A percentile compares a stretch with the other conserved stretches of the same genome.
These are phyloP conservation scores for Dicyrtomina minuta DNA, from an alignment of 2,888 invertebrate species.

Conservation along the genomic window DNA sequence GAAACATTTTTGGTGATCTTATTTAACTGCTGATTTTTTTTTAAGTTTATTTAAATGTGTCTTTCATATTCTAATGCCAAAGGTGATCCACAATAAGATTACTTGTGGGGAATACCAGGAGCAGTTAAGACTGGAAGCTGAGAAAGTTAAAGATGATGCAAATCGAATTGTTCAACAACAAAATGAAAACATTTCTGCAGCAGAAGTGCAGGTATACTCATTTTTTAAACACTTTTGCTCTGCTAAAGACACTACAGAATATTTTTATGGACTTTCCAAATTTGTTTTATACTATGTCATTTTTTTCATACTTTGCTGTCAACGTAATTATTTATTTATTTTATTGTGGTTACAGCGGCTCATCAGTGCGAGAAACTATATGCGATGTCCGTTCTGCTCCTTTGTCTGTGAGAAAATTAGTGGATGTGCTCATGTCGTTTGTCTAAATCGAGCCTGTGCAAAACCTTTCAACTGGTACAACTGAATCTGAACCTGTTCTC, in stretches of 20 bases:
- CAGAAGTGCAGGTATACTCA: not conserved
- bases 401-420: slow-evolving; percentile 17
- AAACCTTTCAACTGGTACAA: slow-evolving; percentile 8
- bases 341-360: not conserved
- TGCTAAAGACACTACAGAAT: not conserved
- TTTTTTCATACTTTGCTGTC: too few relatives aligned
- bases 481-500: not conserved
- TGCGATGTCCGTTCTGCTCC: slow-evolving; percentile 11
- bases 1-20: too few relatives aligned
- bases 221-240: too few relatives aligned
- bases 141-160: slow-evolving; percentile 1
- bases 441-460: not conserved
- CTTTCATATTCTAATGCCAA: not conserved
- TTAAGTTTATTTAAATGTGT: not conserved
- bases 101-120: slow-evolving; percentile 5
- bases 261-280: not conserved
- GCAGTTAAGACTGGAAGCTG: not conserved
- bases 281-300: too few relatives aligned
- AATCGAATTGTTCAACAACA: slow-evolving; percentile 2
- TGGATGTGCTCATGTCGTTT: slow-evolving; percentile 14
- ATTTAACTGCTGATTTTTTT: not conserved
- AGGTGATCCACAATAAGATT: not conserved
- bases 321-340: not conserved
- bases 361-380: not conserved
- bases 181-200: slow-evolving; percentile 1